Base-by-base conservation (phyloP, 2,888 invertebrate genomes). In the Perdita meconis region DNA sequence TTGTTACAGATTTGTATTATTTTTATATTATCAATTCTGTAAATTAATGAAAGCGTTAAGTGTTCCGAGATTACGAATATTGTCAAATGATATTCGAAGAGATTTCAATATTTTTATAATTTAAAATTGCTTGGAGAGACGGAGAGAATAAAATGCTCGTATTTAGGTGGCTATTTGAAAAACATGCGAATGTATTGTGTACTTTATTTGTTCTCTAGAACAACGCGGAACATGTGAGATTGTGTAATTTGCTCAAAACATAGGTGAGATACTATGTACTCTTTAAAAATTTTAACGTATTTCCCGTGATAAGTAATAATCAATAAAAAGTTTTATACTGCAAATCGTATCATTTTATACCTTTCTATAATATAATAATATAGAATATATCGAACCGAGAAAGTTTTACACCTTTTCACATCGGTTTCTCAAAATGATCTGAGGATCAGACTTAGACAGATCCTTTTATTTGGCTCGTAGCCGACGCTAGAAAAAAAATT, bases 101-200 rank as follows among this genome's bases (percentile, higher is more conserved):
- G 42, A 53, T 30, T 36, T 1, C n/a, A 22, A 19, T 44, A 6
- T 47, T 19, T 30, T n/a, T 36, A n/a, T 50, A 36, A 55, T 16
- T 55, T 2, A n/a, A 8, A 16, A 10, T 16, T 53, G 30, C 5
- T 53, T 26, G 1, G 10, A 50, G 1, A n/a, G 6, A 1, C 22
- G 19, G 22, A 44, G 22, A 44, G 19, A 38, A 57, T 13, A 6
- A 26, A 5, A 36, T 56, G 24, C 36, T 50, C 22, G 8, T 42
- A 19, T n/a, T n/a, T 51, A 56, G 10, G 13, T 40, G 30, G 36
- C 42, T 60, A 38, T 60, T 34, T 55, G 47, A 8, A 30, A 72
- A 78, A 70, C 72, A 81, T 30, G 71, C 53, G 44, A 70, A 53
- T 59, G 3, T 51, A 38, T 36, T 6, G 13, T 47, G 53, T 38